Base-by-base conservation (phyloP, 2,888 invertebrate genomes). In the Stegophylla sp. region DNA sequence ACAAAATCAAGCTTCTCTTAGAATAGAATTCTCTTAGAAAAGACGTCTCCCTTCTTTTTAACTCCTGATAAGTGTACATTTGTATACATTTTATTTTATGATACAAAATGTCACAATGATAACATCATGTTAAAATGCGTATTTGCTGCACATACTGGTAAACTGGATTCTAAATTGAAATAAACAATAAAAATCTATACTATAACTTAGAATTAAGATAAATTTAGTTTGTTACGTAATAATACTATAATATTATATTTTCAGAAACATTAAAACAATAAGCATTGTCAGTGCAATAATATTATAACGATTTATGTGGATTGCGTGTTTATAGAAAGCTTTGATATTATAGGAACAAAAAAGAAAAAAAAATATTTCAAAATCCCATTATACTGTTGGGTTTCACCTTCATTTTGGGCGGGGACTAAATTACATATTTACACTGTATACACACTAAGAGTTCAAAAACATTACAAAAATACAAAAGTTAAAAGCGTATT, bases 331-430 rank as follows among this genome's bases (percentile, higher is more conserved):
- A 23, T 15, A 17, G 28, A 74, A 74, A 75, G 23, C 34, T 75
- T 51, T 34, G 48, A 64, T 63, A n/a, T n/a, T n/a, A 75, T 34
- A 17, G 17, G 51, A 64, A 64, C 15, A 34, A 53, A 51, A 51
- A 72, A 56, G 10, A 56, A 51, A 41, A 17, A 67, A 17, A 67
- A 71, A 61, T 48, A 63, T 74, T 74, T 20, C 20, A 74, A 74
- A 74, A 48, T 48, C 61, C 61, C 48, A 63, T 63, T 73, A 48
- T 74, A 20, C 13, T 63, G 64, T 53, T n/a, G 41, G 64, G 64
- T 75, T 75, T 75, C 75, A 51, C 75, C 74, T 61, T 74, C 48
- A 3, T 74, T 63, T 74, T 74, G 45, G 74, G 61, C 4, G 48
- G 61, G 61, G 74, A 59, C 43, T 26, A 63, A 63, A 74, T 74